Conservation (phyloP, 2,113 vertebrate species). For the Microtus oregoni region DNA sequence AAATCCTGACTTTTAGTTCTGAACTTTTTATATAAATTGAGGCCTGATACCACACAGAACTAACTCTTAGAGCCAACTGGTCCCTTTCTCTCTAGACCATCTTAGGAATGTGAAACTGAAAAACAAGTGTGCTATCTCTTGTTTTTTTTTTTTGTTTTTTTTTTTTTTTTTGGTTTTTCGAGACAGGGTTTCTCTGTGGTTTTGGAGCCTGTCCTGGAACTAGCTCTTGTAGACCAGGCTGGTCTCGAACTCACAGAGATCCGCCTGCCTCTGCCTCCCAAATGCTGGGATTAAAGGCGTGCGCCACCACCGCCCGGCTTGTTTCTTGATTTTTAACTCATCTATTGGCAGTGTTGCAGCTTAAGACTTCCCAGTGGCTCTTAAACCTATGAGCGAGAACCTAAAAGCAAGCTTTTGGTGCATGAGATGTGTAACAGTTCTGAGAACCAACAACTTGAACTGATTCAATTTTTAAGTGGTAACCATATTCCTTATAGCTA, state of each 20-base stretch:
- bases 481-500: not conserved
- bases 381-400: not conserved
- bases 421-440: not conserved
- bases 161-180: too few relatives aligned
- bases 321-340: not conserved
- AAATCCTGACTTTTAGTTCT: slow-evolving; percentile 57
- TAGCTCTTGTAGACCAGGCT: too few relatives aligned
- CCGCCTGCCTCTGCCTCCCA: too few relatives aligned
- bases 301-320: not conserved
- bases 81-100: slow-evolving; percentile 24
- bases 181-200: too few relatives aligned
- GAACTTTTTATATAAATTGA: slow-evolving; percentile 33
- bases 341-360: not conserved
- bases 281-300: too few relatives aligned
- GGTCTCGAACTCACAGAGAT: too few relatives aligned
- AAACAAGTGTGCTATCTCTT: not conserved
- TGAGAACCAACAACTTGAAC: not conserved
- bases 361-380: not conserved
- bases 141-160: not conserved
- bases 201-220: too few relatives aligned
- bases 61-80: not conserved
- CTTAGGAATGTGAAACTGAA: not conserved
- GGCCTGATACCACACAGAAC: not conserved
- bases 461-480: slow-evolving; percentile 28
- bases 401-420: not conserved